phyloP scores from a whole-genome alignment of 1,140 invertebrate genomes.

The Aphelenchoides besseyi region DNA sequence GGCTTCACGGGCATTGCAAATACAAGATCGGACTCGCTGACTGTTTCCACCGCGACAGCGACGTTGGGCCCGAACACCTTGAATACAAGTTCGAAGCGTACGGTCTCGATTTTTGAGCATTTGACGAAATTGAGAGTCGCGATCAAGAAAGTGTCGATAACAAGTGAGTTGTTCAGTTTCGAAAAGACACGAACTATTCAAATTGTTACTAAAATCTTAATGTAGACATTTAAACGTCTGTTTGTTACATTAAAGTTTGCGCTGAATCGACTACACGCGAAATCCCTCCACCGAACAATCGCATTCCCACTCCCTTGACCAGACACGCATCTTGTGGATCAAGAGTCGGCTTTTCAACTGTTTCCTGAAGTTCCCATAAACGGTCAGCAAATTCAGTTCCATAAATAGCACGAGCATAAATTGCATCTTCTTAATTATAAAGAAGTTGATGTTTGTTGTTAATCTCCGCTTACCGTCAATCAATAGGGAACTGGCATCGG shows the following conservation, averaged over 20 bases:
- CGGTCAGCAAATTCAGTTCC: conserved; percentile 43
- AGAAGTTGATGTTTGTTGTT: background rate
- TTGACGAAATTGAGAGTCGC: conserved; percentile 42
- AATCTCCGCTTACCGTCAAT: conserved; percentile 33
- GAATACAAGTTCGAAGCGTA: conserved; percentile 38
- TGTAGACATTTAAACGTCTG: background rate
- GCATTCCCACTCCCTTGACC: conserved; percentile 19
- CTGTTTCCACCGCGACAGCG: conserved; percentile 13
- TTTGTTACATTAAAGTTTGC: conserved; percentile 19
- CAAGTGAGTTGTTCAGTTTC: conserved; percentile 37
- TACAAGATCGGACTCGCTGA: conserved; percentile 36
- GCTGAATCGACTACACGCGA: conserved; percentile 48
- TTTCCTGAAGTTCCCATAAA: conserved; percentile 42
- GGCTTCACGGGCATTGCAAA: conserved; percentile 48
- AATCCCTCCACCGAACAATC: conserved; percentile 50
- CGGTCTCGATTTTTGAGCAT: conserved; percentile 37
- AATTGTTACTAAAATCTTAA: conserved; percentile 40
- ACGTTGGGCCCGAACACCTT: conserved; percentile 29
- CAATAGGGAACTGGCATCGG: conserved; percentile 29
- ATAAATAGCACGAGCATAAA: conserved; percentile 41
- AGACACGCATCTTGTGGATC: conserved; percentile 38
- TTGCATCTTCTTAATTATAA: conserved; percentile 34
- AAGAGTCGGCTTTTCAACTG: conserved; percentile 26
- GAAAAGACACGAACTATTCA: conserved; percentile 41
- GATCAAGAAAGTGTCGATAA: conserved; percentile 36